Evolutionary conservation across 2,797 vertebrate genomes (phyloP), one percentile per base, ranked within the genome.

Genomic region (Hybognathus amarus): DNA sequence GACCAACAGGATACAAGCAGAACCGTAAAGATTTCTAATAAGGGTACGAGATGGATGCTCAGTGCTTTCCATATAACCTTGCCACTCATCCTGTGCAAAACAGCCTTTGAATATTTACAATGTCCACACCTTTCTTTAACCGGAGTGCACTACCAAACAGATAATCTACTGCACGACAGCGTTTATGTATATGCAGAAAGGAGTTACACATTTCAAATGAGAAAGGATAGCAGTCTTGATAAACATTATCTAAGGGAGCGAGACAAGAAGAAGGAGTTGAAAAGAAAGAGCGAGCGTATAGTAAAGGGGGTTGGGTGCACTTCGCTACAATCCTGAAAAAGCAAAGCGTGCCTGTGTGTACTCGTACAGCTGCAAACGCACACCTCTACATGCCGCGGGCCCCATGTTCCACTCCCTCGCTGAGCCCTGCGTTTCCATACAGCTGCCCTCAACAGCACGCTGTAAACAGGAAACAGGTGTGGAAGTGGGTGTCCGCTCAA

Each of bases 381-480:
- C 88, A 87, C 81, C 75, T 84, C 84, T 50, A 83, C 83, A 81
- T 67, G 74, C 78, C 74, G 66, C 38, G n/a, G 85, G 70, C 79
- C 79, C 80, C 69, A 80, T 74, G 42, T 85, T 87, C 84, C 83
- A 84, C 83, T 86, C 82, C 22, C 59, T 79, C 85, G 27, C 78
- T 2, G 42, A 76, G 83, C 83, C 81, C 82, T 56, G 79, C 9
- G 83, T 87, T 84, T 89, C 80, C 77, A 61, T 81, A 87, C 88
- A 90, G 86, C 87, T 88, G 84, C 87, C 88, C 85, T 82, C 56
- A 83, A 77, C 85, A 79, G 59, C 82, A 86, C 20, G 81, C 79
- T 61, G 86, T 87, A 88, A 89, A 86, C 79, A 90, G 89, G 86
- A 92, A 91, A 88, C 86, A 87, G 88, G 85, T 91, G 88, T 83